A percentile compares a stretch with the other conserved stretches of the same genome.
These are phyloP conservation scores for Zaprionus tsacasi DNA, from an alignment of 1,140 invertebrate species.

Conservation along the genomic window DNA sequence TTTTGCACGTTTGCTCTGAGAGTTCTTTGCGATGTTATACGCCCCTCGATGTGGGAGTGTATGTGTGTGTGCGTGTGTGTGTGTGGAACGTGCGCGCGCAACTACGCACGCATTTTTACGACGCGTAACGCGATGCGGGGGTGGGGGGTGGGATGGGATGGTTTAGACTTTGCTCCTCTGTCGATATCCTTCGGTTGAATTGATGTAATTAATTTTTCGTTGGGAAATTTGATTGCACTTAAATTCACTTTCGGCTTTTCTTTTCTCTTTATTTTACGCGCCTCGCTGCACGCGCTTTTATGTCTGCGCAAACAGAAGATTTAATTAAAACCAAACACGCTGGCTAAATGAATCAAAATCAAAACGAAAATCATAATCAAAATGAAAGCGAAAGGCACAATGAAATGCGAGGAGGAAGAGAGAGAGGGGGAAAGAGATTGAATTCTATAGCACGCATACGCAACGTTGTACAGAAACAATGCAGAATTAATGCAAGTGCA, in stretches of 20 bases:
- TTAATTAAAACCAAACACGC: constrained; percentile 52
- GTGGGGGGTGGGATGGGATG: not conserved
- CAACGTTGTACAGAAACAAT: constrained; percentile 37
- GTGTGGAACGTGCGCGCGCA: constrained; percentile 4
- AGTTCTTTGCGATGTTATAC: constrained; percentile 4
- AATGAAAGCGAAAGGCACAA: constrained; percentile 32
- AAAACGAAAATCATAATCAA: not conserved
- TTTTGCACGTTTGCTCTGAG: constrained; percentile 17
- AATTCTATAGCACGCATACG: constrained; percentile 57
- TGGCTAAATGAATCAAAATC: constrained; percentile 24
- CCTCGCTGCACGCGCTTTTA: constrained; percentile 6
- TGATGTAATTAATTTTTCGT: constrained; percentile 24
- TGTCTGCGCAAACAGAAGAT: constrained; percentile 36
- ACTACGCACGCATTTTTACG: constrained; percentile 19
- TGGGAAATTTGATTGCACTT: constrained; percentile 41
- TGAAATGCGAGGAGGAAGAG: not conserved
- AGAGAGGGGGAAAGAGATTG: not conserved
- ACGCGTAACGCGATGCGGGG: not conserved
- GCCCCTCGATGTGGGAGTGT: not conserved
- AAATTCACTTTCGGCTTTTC: constrained; percentile 41
- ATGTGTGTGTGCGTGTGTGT: not conserved
- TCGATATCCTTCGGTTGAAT: constrained; percentile 43
- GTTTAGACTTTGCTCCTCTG: constrained; percentile 30
- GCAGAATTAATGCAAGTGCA: constrained; percentile 18
- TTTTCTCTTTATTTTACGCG: constrained; percentile 7